These are phyloP conservation scores for Heptranchias perlo DNA, from an alignment of 2,113 vertebrate genomes.

Conservation along the genomic window DNA sequence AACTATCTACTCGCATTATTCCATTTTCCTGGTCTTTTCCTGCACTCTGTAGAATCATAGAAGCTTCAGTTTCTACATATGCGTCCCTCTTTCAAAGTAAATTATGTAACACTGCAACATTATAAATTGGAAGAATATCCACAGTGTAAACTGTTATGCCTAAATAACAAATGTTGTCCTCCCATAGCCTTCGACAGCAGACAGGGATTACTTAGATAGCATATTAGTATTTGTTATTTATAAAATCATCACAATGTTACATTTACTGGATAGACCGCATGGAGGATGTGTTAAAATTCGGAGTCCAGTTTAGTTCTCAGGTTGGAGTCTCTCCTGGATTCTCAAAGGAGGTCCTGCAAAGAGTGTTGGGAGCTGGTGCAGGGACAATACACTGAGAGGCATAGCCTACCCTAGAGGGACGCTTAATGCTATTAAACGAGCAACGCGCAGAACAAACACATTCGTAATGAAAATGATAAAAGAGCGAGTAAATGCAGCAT, in stretches of 20 bases:
- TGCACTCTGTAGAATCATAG: not conserved
- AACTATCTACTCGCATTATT: not conserved
- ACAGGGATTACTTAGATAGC: not conserved
- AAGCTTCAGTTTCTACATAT: too few species aligned
- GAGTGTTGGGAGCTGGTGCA: not conserved
- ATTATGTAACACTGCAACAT: not conserved
- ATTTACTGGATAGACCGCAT: too few species aligned
- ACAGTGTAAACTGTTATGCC: not conserved
- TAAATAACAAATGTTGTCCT: not conserved
- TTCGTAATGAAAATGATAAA: not conserved
- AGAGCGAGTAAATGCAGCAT: not conserved
- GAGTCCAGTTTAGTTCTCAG: not conserved
- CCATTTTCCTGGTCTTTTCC: not conserved
- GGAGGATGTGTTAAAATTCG: not conserved
- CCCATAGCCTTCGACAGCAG: not conserved
- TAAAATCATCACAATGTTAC: not conserved
- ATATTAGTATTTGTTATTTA: not conserved
- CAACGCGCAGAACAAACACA: not conserved
- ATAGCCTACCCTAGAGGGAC: not conserved
- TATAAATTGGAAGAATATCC: not conserved
- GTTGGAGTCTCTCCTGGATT: not conserved
- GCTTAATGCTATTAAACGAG: not conserved
- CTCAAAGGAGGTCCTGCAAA: not conserved
- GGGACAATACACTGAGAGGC: not conserved
- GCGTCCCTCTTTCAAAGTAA: not conserved